Evolutionary conservation across 2,888 invertebrate genomes (phyloP).

Genomic region (Urechis unicinctus): DNA sequence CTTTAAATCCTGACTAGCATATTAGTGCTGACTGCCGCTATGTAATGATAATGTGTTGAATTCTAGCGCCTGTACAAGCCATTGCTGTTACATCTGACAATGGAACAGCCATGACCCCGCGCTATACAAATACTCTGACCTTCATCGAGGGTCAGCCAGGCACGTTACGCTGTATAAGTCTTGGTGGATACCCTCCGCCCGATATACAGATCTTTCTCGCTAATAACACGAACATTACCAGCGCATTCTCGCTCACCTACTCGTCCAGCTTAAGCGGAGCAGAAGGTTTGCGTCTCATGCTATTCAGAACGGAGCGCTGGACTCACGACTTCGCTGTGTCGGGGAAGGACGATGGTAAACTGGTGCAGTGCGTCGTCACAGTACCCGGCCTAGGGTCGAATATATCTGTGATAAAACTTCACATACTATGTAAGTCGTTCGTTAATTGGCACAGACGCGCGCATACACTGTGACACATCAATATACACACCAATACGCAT

Average conservation of each 20-base stretch:
- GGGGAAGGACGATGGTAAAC: background rate
- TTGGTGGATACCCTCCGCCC: slow-evolving; percentile 18
- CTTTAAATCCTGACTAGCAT: background rate
- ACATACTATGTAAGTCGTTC: background rate
- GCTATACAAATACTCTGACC: slow-evolving; percentile 2
- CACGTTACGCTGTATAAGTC: slow-evolving; percentile 9
- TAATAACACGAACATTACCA: slow-evolving; percentile 9
- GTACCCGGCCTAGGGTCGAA: slow-evolving; percentile 3
- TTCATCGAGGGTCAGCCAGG: slow-evolving; percentile 13
- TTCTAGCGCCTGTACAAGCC: slow-evolving; percentile 6
- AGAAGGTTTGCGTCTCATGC: slow-evolving; percentile 4
- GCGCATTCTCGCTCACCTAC: background rate
- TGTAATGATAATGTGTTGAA: background rate
- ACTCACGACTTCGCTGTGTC: background rate
- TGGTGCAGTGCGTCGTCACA: slow-evolving; percentile 1
- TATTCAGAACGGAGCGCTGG: slow-evolving; percentile 3
- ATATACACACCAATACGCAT: too few species aligned
- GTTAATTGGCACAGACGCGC: too few species aligned
- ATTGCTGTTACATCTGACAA: slow-evolving; percentile 3
- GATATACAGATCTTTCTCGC: slow-evolving; percentile 10
- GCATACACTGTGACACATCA: too few species aligned
- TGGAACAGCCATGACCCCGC: background rate
- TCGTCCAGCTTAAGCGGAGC: background rate
- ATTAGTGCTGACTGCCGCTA: background rate
- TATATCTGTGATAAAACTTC: background rate